Conservation (phyloP, 2,888 invertebrate genomes). For the Scaptomyza caliginosa region DNA sequence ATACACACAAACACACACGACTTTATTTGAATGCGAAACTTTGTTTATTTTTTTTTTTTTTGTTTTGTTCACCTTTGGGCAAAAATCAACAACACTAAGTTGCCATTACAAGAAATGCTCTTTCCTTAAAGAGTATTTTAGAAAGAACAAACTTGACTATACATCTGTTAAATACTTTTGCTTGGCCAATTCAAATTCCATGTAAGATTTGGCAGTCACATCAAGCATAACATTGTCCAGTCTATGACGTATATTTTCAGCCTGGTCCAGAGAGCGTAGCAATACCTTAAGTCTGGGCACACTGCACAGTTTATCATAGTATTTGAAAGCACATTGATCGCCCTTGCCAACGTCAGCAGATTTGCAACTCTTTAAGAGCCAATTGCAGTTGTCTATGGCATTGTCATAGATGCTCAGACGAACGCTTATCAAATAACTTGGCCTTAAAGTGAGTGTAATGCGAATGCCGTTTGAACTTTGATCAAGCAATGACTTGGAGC, state of each 20-base stretch:
- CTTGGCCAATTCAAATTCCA: background rate
- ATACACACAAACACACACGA: background rate
- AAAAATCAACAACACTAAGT: constrained; percentile 4
- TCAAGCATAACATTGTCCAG: background rate
- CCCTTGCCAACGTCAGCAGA: background rate
- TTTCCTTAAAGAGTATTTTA: no score
- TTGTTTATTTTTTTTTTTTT: constrained; percentile 5
- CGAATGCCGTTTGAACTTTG: background rate
- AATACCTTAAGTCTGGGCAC: background rate
- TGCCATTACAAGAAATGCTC: background rate
- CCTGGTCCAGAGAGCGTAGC: background rate
- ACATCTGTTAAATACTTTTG: no score
- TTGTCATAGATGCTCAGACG: background rate
- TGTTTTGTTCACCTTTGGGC: no score
- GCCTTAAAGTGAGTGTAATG: background rate
- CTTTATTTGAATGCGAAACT: constrained; percentile 26
- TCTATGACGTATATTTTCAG: background rate
- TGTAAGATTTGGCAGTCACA: background rate
- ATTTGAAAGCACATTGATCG: background rate
- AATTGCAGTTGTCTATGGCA: background rate
- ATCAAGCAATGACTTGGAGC: background rate
- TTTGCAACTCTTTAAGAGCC: background rate
- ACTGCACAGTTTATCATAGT: background rate
- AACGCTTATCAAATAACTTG: background rate
- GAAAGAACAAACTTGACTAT: no score